Evolutionary conservation across 2,888 invertebrate genomes (phyloP), one percentile per base, ranked within the genome.

Genomic region (Melipona beecheii): DNA sequence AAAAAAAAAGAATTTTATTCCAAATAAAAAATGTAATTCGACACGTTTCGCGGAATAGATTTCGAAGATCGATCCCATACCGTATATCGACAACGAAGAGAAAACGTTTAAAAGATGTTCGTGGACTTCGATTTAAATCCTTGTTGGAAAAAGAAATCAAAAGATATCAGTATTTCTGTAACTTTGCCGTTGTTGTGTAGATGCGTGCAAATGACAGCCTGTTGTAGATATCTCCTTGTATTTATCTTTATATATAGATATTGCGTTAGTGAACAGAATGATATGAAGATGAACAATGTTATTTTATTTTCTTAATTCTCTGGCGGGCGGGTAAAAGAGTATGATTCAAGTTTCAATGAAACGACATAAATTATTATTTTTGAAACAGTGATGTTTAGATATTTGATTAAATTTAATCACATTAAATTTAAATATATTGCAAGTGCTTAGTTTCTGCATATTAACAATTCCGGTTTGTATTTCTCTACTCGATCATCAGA

Each of bases 1-100:
- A 9, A 9, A 9, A 36, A 36, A 36, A 36, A 36, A 36, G 17
- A 17, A 71, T 68, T 72, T 75, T 43, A 43, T 54, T 54, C 52
- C 65, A 52, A 56, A 50, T 49, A 24, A 15, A 31, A 60, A 50
- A 24, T 21, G 36, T 24, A 75, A 52, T 65, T 17, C 50, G 58
- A 70, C n/a, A 56, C 69, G 52, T 58, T 56, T 60, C 21, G 75
- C 52, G 64, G 52, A 50, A 69, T 73, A 36, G 15, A 66, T 71
- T 73, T 36, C 56, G 68, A 75, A 50, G 54, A 58, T 79, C 66
- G 62, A 52, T 81, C 60, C 43, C 78, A 54, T 31, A 79, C 74
- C 73, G 75, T 83, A 82, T 60, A 83, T 68, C 78, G 82, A 87
- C 87, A 87, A 87, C 87, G 85, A 85, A 88, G 36, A 50, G 36